phyloP scores from a whole-genome alignment of 2,797 vertebrate genomes.

The Molossus alvarezi region DNA sequence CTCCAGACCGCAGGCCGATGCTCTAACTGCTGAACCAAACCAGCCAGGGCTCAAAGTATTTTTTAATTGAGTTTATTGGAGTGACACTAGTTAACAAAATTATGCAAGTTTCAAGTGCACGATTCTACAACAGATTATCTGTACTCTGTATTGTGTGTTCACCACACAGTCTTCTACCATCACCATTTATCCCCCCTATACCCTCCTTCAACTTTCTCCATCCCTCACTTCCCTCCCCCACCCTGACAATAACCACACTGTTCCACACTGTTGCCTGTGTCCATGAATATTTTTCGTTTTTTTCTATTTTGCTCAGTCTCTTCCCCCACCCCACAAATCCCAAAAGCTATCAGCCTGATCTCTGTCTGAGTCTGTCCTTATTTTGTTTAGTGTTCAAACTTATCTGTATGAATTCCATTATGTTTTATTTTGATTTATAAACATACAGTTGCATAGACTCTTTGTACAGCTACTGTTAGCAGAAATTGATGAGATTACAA shows the following conservation, averaged over 20 bases:
- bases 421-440: constrained; percentile 80
- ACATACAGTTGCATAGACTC: constrained; percentile 61
- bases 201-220: not conserved
- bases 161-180: not conserved
- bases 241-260: not conserved
- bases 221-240: too few species aligned
- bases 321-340: not conserved
- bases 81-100: not conserved
- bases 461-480: constrained; percentile 45
- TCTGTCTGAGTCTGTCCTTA: not conserved
- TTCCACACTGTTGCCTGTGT: not conserved
- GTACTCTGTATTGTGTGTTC: not conserved
- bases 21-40: too few species aligned
- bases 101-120: not conserved
- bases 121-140: not conserved
- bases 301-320: not conserved
- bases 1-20: too few species aligned
- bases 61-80: constrained; percentile 2
- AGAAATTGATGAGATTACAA: constrained; percentile 69
- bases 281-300: not conserved
- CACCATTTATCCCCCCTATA: not conserved
- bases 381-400: constrained; percentile 64
- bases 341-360: not conserved
- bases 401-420: constrained; percentile 82
- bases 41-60: not conserved